These are phyloP conservation scores for Pristionchus fissidentatus DNA, from an alignment of 2,888 invertebrate species.

Conservation along the genomic window DNA sequence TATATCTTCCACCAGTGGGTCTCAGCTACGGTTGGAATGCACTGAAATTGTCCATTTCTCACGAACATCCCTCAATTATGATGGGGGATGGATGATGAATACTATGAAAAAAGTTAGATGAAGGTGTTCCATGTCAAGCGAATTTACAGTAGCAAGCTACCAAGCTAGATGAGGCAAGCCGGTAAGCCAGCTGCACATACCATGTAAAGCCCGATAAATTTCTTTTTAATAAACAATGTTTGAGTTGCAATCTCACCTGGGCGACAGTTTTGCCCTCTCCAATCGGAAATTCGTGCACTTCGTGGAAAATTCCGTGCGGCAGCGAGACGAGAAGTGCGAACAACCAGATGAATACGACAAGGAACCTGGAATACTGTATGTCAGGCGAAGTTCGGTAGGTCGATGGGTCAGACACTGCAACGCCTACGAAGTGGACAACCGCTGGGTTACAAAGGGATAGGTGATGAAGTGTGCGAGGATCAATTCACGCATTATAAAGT, in stretches of 20 bases:
- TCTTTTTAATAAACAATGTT: neutral
- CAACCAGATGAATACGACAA: conserved; percentile 64
- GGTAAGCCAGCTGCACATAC: no score
- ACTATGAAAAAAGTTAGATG: no score
- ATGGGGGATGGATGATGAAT: no score
- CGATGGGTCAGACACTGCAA: no score
- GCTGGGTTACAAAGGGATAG: no score
- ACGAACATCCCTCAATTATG: neutral
- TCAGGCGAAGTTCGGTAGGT: neutral
- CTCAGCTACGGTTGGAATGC: conserved; percentile 67
- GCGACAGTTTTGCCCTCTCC: conserved; percentile 6
- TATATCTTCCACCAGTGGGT: conserved; percentile 71
- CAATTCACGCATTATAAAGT: no score
- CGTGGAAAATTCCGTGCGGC: conserved; percentile 67
- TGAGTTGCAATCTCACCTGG: conserved; percentile 21
- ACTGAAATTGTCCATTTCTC: conserved; percentile 55
- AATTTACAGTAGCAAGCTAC: no score
- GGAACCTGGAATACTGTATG: conserved; percentile 50
- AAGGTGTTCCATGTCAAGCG: no score
- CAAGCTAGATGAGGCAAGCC: no score
- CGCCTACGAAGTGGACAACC: no score
- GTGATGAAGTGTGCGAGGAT: no score
- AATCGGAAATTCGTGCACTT: conserved; percentile 24
- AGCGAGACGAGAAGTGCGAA: conserved; percentile 62
- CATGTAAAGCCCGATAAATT: no score